Conservation (phyloP, 2,888 invertebrate species). For the Sinotaia quadrata region DNA sequence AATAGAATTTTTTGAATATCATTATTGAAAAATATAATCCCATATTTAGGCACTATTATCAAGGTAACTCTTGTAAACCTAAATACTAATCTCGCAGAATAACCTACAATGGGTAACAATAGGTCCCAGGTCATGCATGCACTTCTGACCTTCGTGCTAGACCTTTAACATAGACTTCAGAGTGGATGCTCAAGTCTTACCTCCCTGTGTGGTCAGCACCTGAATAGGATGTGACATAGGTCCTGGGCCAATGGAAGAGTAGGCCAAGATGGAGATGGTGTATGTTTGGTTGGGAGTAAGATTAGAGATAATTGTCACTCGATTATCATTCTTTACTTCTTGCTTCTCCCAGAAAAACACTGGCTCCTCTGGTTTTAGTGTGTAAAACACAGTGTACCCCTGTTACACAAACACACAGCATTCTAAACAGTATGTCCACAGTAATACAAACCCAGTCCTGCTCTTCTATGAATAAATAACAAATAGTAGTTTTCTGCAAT, state of each 20-base stretch:
- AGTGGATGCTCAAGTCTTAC: constrained; percentile 53
- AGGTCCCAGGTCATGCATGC: too few relatives aligned
- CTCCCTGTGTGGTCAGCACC: constrained; percentile 95
- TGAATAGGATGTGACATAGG: constrained; percentile 97
- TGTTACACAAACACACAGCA: constrained; percentile 70
- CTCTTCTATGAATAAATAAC: too few relatives aligned
- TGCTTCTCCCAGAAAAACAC: constrained; percentile 94
- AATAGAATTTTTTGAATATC: too few relatives aligned
- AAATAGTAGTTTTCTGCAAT: too few relatives aligned
- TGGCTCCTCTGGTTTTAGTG: constrained; percentile 87
- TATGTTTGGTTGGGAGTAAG: constrained; percentile 93
- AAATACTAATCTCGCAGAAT: too few relatives aligned
- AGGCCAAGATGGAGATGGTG: constrained; percentile 83
- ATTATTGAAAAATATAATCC: too few relatives aligned
- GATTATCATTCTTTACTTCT: constrained; percentile 84
- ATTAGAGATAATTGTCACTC: constrained; percentile 92
- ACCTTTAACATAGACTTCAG: neutral
- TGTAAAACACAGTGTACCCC: constrained; percentile 98
- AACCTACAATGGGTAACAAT: too few relatives aligned
- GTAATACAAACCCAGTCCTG: too few relatives aligned
- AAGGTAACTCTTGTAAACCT: too few relatives aligned
- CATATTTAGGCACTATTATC: too few relatives aligned
- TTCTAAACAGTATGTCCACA: neutral
- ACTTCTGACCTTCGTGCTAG: too few relatives aligned
- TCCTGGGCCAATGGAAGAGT: constrained; percentile 94